Base-by-base conservation (phyloP, 1,140 invertebrate species). In the Pissodes strobi region DNA sequence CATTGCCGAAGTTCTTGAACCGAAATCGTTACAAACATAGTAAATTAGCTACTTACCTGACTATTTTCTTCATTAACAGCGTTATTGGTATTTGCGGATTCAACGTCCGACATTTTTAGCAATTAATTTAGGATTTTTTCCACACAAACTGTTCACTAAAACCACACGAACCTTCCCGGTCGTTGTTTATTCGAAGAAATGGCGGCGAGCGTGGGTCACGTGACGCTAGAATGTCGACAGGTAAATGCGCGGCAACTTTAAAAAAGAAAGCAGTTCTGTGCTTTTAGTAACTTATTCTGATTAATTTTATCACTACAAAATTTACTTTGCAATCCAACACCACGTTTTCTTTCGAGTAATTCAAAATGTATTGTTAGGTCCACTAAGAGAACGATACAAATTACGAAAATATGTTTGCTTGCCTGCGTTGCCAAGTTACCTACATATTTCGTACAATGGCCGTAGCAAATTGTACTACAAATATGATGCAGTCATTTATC, bases 141-240 rank as follows among this genome's bases (percentile, higher is more conserved):
- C 38, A 38, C 48, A 64, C 48, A 64, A 66, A 69, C 52, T 51
- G 48, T 17, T 64, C 30, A 69, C 53, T 58, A 69, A 58, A 66
- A 59, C 64, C 67, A 70, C 70, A 66, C 73, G 66, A 64, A 73
- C 70, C 60, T 59, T 67, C 69, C 75, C 74, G 77, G 73, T 73
- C 73, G 76, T 76, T 79, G 76, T 79, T 78, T 79, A 77, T 78
- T 76, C 73, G 69, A 67, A 72, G 68, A 75, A 78, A 79, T 79
- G 77, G 77, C 77, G 74, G 72, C 71, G 59, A 76, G 77, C 77
- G 77, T 78, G 72, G 75, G 77, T 78, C 76, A 78, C 73, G 77
- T 79, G 77, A 79, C 49, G 46, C 34, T 48, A 34, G 22, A 56
- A 58, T 37, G 27, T 55, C 60, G 64, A 69, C 70, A 69, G 49